Evolutionary conservation across 2,888 invertebrate species (phyloP), one percentile per base, ranked within the genome.

Genomic region (Philhelius pedissequus): DNA sequence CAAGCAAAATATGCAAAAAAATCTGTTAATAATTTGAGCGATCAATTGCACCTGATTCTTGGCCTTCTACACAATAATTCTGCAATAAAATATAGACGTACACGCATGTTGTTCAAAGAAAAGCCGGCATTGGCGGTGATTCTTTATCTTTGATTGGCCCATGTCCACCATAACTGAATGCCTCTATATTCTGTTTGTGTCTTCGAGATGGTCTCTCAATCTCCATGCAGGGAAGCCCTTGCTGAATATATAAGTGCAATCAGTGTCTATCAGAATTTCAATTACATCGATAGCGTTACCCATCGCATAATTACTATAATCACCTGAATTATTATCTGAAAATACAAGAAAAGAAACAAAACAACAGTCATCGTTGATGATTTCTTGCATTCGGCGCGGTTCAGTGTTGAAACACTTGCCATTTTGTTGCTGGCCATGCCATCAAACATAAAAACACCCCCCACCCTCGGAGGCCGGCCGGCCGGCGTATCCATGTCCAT

Each of bases 241-340:
- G 70, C 84, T 80, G 80, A 68, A 40, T n/a, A n/a, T n/a, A n/a
- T 32, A 66, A 71, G 88, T 88, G 89, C 90, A 91, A 91, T 91
- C 90, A 91, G 90, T 89, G 90, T 91, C 91, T 91, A 91, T 91
- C 91, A 91, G 91, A 91, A 91, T 91, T 91, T 91, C 91, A 91
- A 91, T 91, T 91, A 91, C 91, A 91, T 91, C 91, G 91, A 88
- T 91, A 91, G 91, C 91, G 91, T 91, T 91, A 91, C 91, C 91
- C 90, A 90, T 90, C 90, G 90, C 91, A 91, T 91, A 91, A 91
- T 91, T 91, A 91, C 91, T 91, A 91, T 91, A 91, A 91, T 91
- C 91, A 91, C 91, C 90, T 91, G 91, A 91, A 91, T 91, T 91
- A 91, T 91, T 91, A 91, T 91, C 90, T 90, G 87, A 86, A 86